Evolutionary conservation across 2,888 invertebrate genomes (phyloP), one percentile per base, ranked within the genome.

Genomic region (Ichneumon xanthorius): DNA sequence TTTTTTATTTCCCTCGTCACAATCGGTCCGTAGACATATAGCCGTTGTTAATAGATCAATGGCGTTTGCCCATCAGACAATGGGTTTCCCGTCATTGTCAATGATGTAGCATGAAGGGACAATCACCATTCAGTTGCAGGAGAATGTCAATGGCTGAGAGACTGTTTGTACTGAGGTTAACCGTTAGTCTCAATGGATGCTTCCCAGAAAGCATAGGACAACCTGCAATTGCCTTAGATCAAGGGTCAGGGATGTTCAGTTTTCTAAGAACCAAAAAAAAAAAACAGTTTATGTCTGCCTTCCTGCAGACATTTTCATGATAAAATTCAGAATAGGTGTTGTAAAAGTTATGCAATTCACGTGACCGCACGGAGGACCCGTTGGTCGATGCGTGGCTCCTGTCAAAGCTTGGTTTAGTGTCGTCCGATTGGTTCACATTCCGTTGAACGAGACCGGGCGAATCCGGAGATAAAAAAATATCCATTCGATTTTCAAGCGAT

Each of bases 21-120:
- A 61, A 33, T 30, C 26, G 30, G 7, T 33, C 30, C n/a, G 61
- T 33, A 2, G 61, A 33, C 30, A 61, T 61, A 33, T 30, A 7
- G 33, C 4, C 30, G 61, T 30, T 61, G 26, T 61, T 61, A 61
- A 61, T 33, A 33, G 30, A 61, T 26, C 61, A 61, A 61, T 30
- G 6, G 0, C 16, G 61, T 61, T 61, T 33, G 26, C 61, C 6
- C 1, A 61, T 30, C 16, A 6, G 61, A 61, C 61, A 16, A 61
- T 33, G 2, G 30, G 33, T 61, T 61, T n/a, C 61, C 33, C 33
- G 30, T 61, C 61, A 61, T 61, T 61, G 61, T 33, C 61, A n/a
- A 61, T 30, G 33, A 61, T 30, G 30, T 7, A 61, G 61, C 61
- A 30, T n/a, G 61, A 61, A 30, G 30, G 61, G 61, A 61, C 61